A percentile compares a stretch with the other conserved stretches of the same genome.
Conservation (phyloP, 2,797 vertebrate species). For the Lepus oiostolus region DNA sequence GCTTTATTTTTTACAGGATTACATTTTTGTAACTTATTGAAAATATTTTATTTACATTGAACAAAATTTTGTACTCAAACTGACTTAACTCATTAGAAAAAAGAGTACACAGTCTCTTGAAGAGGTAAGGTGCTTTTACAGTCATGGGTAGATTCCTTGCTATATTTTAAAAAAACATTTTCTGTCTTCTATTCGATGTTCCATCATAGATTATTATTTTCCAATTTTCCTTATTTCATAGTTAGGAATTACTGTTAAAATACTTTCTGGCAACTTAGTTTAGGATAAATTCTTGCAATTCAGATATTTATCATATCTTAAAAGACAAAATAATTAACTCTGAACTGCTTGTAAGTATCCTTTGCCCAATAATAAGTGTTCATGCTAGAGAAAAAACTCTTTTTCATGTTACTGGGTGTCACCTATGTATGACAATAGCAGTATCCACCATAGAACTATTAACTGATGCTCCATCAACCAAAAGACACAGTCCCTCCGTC, state of each 20-base stretch:
- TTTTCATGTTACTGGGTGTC: not conserved
- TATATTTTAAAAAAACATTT: not conserved
- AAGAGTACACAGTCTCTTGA: not conserved
- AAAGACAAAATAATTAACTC: not conserved
- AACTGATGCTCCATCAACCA: not conserved
- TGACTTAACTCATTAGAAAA: constrained; percentile 12
- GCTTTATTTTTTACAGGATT: not conserved
- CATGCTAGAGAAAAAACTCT: not conserved
- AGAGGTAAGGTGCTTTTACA: not conserved
- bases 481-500: not conserved
- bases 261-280: not conserved
- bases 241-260: not conserved
- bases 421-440: not conserved
- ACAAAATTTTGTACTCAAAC: not conserved
- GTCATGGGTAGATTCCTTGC: not conserved
- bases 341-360: not conserved
- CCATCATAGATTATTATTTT: not conserved
- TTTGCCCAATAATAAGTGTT: not conserved
- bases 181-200: constrained; percentile 14
- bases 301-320: not conserved
- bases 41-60: not conserved
- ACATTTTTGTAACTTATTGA: not conserved
- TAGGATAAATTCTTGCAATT: not conserved
- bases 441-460: not conserved
- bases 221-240: not conserved